Conservation (phyloP, 2,113 vertebrate species). For the Bolborhynchus lineola region DNA sequence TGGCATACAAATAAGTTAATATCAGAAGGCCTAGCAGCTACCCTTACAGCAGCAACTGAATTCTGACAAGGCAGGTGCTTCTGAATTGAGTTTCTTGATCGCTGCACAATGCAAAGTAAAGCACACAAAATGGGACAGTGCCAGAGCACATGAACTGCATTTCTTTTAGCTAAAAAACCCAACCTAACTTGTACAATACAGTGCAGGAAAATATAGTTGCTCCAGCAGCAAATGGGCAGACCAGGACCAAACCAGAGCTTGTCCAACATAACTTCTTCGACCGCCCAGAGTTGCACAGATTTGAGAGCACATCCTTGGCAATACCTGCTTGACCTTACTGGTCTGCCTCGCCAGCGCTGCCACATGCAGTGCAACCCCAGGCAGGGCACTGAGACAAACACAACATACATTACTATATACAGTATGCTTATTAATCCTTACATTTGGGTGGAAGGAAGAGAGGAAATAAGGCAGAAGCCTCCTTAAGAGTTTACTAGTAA, state of each 20-base stretch:
- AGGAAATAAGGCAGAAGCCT: not conserved
- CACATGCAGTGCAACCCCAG: not conserved
- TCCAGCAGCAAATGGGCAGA: not conserved
- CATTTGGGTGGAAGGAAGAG: not conserved
- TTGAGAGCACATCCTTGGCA: not conserved
- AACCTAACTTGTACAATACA: not conserved
- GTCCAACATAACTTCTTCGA: not conserved
- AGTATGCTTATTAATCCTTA: not conserved
- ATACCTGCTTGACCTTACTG: not conserved
- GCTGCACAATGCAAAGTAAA: not conserved
- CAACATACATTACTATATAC: not conserved
- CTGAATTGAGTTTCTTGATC: not conserved
- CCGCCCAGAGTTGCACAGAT: not conserved
- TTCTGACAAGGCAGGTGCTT: not conserved
- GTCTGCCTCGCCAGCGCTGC: not conserved
- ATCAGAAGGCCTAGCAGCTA: not conserved
- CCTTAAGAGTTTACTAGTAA: not conserved
- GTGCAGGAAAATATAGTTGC: not conserved
- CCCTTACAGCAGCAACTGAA: not conserved
- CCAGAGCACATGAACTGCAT: not conserved
- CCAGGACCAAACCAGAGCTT: not conserved
- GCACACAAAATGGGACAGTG: not conserved
- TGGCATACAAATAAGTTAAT: not conserved
- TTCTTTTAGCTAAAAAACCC: not conserved
- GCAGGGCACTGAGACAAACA: not conserved